These are phyloP conservation scores for Deroplatys truncata DNA, from an alignment of 2,888 invertebrate genomes.

Conservation along the genomic window DNA sequence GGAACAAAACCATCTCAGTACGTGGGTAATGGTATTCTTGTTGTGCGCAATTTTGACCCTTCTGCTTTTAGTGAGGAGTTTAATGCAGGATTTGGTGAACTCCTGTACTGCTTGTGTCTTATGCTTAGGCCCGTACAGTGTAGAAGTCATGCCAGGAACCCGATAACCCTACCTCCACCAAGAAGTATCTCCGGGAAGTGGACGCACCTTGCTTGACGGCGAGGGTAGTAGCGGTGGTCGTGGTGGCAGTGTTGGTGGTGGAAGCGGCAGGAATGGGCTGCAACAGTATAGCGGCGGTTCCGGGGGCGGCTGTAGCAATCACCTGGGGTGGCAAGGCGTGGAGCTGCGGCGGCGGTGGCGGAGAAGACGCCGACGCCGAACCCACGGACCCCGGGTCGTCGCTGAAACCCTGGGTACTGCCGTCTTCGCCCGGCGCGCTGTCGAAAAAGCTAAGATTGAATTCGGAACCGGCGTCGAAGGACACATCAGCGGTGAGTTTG, in stretches of 20 bases:
- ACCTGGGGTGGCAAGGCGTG: background rate
- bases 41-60: background rate
- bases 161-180: constrained; percentile 3
- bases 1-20: no score
- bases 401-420: constrained; percentile 63
- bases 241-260: constrained; percentile 1
- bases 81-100: background rate
- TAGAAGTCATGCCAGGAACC: background rate
- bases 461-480: constrained; percentile 70
- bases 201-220: constrained; percentile 25
- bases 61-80: no score
- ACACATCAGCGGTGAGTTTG: constrained; percentile 59
- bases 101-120: background rate
- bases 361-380: constrained; percentile 35
- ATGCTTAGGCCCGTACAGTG: background rate
- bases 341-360: constrained; percentile 21
- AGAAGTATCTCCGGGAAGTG: background rate
- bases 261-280: constrained; percentile 20
- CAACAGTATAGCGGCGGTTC: constrained; percentile 1
- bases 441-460: constrained; percentile 81
- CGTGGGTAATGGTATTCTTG: no score
- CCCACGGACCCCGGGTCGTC: constrained; percentile 60
- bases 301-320: background rate
- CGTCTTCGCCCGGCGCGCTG: constrained; percentile 54
- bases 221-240: constrained; percentile 17